Percentiles rank a stretch among this genome's conserved stretches.
These are phyloP conservation scores for Dinoponera quadriceps DNA, from an alignment of 1,140 invertebrate genomes.

Conservation along the genomic window DNA sequence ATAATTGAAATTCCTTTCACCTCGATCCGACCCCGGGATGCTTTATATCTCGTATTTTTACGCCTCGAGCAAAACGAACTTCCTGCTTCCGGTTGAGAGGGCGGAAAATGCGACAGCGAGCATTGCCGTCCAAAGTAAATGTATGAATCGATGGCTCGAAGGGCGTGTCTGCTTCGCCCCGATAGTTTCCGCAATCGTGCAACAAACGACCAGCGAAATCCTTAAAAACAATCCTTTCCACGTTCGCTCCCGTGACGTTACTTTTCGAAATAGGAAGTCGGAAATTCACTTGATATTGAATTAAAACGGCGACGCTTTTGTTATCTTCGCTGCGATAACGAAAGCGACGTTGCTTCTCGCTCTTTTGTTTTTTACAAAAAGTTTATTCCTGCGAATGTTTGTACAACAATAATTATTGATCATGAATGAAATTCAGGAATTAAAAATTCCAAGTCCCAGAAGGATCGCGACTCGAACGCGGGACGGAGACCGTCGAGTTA, in stretches of 20 bases:
- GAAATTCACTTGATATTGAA: too few relatives aligned
- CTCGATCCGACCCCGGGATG: conserved; percentile 18
- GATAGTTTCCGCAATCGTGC: conserved; percentile 20
- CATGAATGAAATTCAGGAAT: too few relatives aligned
- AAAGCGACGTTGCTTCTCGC: too few relatives aligned
- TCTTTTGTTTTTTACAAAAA: too few relatives aligned
- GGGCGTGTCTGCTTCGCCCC: conserved; percentile 5
- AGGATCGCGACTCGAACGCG: background rate
- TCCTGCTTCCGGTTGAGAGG: conserved; percentile 1
- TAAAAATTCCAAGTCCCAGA: too few relatives aligned
- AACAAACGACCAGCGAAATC: conserved; percentile 18
- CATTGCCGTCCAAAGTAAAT: conserved; percentile 34
- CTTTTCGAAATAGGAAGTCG: conserved; percentile 2
- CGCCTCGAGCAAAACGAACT: conserved; percentile 41
- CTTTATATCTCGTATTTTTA: conserved; percentile 53
- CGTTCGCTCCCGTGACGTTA: background rate
- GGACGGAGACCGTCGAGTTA: background rate
- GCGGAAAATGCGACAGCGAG: conserved; percentile 25
- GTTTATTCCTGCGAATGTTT: too few relatives aligned
- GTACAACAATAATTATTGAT: too few relatives aligned
- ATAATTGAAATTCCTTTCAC: conserved; percentile 60
- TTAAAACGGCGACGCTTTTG: too few relatives aligned
- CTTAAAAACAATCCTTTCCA: conserved; percentile 35
- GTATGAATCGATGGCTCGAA: conserved; percentile 35
- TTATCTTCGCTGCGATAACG: too few relatives aligned